Percentiles rank a stretch among this genome's conserved stretches.
These are phyloP conservation scores for Hippoglossus stenolepis DNA, from an alignment of 2,113 vertebrate species.

Conservation along the genomic window DNA sequence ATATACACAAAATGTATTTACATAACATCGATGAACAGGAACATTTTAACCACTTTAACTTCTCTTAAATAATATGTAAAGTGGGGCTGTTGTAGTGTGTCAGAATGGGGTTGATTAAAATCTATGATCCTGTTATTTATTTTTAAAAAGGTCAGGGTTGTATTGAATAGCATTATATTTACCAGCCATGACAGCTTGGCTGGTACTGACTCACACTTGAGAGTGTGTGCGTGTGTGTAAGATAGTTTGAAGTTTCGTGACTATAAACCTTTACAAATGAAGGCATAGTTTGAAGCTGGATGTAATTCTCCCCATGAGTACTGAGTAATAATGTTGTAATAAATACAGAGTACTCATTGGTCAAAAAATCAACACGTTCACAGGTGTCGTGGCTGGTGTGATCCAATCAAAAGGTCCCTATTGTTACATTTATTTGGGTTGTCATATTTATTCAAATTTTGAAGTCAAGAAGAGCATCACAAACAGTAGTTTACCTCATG, in stretches of 20 bases:
- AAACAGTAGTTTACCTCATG: too few species aligned
- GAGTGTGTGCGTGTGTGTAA: neutral
- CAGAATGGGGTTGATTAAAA: conserved; percentile 31
- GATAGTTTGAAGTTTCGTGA: too few species aligned
- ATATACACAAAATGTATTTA: conserved; percentile 3
- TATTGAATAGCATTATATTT: neutral
- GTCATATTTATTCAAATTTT: neutral
- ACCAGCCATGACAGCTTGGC: neutral
- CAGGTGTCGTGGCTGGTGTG: too few species aligned
- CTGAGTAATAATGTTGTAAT: neutral
- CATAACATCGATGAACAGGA: neutral
- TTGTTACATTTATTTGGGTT: too few species aligned
- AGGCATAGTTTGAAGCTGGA: too few species aligned
- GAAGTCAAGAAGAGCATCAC: too few species aligned
- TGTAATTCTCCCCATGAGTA: neutral
- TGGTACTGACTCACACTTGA: neutral
- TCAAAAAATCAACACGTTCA: neutral
- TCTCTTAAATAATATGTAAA: neutral
- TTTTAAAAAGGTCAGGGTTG: neutral
- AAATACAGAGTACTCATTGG: neutral
- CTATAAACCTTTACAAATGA: too few species aligned
- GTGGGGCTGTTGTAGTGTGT: neutral
- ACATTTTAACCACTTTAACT: neutral
- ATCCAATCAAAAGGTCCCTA: too few species aligned
- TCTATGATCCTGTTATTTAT: neutral